Percentiles rank a stretch among this genome's conserved stretches.
These are phyloP conservation scores for Kuschelorhynchus macadamiae DNA, from an alignment of 2,888 invertebrate genomes.

Conservation along the genomic window DNA sequence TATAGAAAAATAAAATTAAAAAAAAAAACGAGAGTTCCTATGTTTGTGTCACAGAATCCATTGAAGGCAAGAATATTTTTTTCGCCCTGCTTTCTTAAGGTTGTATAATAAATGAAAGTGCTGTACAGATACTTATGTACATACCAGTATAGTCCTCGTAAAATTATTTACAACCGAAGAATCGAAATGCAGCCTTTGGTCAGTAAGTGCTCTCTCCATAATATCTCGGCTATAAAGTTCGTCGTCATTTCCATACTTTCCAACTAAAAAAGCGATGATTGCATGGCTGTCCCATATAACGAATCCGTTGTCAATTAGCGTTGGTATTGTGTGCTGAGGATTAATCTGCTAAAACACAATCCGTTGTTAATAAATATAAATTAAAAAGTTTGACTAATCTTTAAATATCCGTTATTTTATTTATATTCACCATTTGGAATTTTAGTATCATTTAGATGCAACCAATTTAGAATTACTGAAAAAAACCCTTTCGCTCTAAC, in stretches of 20 bases:
- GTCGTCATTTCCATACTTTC: constrained; percentile 71
- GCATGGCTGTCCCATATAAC: constrained; percentile 69
- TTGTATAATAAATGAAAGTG: too few species aligned
- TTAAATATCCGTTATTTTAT: too few species aligned
- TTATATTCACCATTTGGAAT: too few species aligned
- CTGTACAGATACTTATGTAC: constrained; percentile 26
- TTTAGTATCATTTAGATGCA: too few species aligned
- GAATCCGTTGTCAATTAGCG: constrained; percentile 71
- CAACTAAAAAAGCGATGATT: constrained; percentile 69
- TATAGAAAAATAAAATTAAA: too few species aligned
- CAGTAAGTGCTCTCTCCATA: constrained; percentile 69
- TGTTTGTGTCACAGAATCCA: too few species aligned
- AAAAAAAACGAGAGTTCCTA: too few species aligned
- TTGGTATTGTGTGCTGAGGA: constrained; percentile 72
- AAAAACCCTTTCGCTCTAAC: too few species aligned
- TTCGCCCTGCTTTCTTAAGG: too few species aligned
- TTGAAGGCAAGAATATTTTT: too few species aligned
- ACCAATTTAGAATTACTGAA: too few species aligned
- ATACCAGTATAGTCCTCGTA: constrained; percentile 58
- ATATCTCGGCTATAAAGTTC: constrained; percentile 71
- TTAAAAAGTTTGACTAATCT: background rate
- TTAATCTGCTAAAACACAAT: constrained; percentile 52
- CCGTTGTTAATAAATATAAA: constrained; percentile 4
- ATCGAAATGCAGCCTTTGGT: constrained; percentile 71
- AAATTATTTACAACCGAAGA: constrained; percentile 66